Conservation (phyloP, 2,113 vertebrate species). For the Zeus faber region DNA sequence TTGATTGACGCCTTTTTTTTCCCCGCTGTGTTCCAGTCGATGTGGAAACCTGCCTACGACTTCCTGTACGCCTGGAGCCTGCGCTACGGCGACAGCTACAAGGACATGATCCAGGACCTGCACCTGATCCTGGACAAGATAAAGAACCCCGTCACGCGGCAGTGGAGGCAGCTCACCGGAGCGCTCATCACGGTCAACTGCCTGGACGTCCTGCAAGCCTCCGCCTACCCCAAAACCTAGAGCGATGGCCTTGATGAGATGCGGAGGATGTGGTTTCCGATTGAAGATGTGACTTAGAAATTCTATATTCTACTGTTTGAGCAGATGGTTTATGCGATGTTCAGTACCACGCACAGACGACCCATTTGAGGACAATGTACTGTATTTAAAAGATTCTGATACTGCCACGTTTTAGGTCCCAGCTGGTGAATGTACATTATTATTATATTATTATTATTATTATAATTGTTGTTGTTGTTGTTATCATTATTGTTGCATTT, state of each 20-base stretch:
- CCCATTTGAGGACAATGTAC: too few relatives aligned
- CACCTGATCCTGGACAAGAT: slow-evolving; percentile 92
- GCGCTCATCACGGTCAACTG: slow-evolving; percentile 88
- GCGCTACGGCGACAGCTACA: slow-evolving; percentile 84
- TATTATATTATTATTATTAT: too few relatives aligned
- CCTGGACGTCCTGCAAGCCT: slow-evolving; percentile 80
- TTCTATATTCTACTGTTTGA: slow-evolving; percentile 30
- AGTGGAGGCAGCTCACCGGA: slow-evolving; percentile 92
- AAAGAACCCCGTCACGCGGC: slow-evolving; percentile 90
- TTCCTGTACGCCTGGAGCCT: slow-evolving; percentile 91
- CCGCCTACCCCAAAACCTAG: slow-evolving; percentile 74
- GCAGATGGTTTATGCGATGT: too few relatives aligned
- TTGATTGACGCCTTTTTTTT: slow-evolving; percentile 1
- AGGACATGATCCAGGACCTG: slow-evolving; percentile 90
- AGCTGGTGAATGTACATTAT: too few relatives aligned
- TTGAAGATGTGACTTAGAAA: slow-evolving; percentile 1
- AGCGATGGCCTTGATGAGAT: slow-evolving; percentile 17
- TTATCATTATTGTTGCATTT: too few relatives aligned
- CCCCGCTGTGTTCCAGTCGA: slow-evolving; percentile 73
- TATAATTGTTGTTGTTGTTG: too few relatives aligned
- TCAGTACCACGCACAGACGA: too few relatives aligned
- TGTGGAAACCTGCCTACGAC: slow-evolving; percentile 99
- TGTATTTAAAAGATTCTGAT: too few relatives aligned
- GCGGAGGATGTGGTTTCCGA: slow-evolving; percentile 1
- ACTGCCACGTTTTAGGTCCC: too few relatives aligned